Percentiles rank a stretch among this genome's conserved stretches.
Conservation (phyloP, 2,113 vertebrate species). For the Gnathonemus echidnorhynchus region DNA sequence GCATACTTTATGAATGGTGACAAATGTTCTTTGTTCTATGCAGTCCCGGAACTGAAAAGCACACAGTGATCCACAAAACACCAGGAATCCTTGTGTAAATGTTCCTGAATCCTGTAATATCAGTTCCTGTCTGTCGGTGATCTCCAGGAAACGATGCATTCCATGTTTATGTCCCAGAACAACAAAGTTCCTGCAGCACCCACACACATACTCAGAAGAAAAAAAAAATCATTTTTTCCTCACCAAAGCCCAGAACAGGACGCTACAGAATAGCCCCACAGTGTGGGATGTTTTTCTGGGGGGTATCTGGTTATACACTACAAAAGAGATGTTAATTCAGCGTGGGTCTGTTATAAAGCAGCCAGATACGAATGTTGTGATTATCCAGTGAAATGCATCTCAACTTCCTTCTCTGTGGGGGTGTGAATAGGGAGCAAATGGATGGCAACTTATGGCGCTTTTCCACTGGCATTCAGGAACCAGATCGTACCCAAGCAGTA, state of each 20-base stretch:
- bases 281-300: background rate
- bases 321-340: background rate
- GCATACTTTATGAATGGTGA: background rate
- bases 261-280: background rate
- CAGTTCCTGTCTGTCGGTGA: slow-evolving; percentile 24
- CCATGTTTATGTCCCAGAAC: slow-evolving; percentile 35
- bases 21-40: background rate
- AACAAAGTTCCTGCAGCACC: slow-evolving; percentile 39
- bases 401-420: background rate
- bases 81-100: background rate
- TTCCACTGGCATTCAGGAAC: background rate
- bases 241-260: background rate
- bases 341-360: background rate
- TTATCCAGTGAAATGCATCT: background rate
- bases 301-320: background rate
- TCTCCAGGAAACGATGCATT: slow-evolving; percentile 41
- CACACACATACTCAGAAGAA: background rate
- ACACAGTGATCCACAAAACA: background rate
- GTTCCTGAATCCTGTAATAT: background rate
- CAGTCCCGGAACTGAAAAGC: background rate
- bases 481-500: background rate
- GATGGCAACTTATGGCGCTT: background rate
- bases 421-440: background rate
- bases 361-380: background rate
- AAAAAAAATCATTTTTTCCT: background rate